Conservation (phyloP, 2,113 vertebrate genomes). For the Heteronetta atricapilla region DNA sequence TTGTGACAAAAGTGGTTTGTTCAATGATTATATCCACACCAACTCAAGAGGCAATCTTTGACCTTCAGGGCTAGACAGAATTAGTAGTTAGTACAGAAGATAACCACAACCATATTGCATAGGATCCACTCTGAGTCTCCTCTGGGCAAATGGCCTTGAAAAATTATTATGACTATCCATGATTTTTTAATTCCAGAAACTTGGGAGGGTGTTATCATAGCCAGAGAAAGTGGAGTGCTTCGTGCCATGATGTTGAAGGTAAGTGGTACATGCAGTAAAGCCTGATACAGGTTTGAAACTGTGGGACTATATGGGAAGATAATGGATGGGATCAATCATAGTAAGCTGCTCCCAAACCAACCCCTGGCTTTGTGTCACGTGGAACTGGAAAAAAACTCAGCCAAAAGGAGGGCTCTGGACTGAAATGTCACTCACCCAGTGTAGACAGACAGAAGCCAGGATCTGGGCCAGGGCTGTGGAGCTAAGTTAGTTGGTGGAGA, state of each 20-base stretch:
- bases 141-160: background rate
- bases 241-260: background rate
- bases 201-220: background rate
- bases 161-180: background rate
- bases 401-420: background rate
- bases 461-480: background rate
- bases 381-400: background rate
- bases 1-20: background rate
- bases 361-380: background rate
- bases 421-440: accelerated
- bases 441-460: background rate
- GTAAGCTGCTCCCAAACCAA: background rate
- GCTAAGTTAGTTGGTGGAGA: background rate
- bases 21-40: background rate
- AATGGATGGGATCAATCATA: background rate
- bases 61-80: background rate
- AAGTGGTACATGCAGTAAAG: background rate
- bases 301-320: background rate
- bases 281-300: background rate
- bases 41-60: background rate
- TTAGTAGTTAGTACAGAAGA: background rate
- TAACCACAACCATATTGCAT: background rate
- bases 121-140: background rate
- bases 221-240: background rate
- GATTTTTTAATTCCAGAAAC: background rate